Percentiles rank a stretch among this genome's conserved stretches.
phyloP scores from a whole-genome alignment of 1,140 invertebrate species.

The Cryptotermes secundus region DNA sequence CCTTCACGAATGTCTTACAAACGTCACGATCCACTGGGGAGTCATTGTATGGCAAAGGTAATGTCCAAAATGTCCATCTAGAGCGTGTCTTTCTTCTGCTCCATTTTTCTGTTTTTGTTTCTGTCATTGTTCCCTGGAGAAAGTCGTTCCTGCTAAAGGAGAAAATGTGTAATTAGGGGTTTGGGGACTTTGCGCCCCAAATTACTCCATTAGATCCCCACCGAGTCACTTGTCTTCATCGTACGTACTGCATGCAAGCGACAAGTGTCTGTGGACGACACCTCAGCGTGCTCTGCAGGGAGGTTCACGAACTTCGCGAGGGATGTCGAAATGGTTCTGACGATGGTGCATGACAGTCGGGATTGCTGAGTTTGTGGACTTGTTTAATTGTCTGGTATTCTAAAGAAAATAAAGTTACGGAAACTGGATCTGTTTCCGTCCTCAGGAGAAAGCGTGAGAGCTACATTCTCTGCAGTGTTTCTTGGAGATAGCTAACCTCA shows the following conservation, averaged over 20 bases:
- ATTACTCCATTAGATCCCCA: slow-evolving; percentile 27
- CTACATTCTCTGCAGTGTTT: no score
- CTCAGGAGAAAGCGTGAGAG: no score
- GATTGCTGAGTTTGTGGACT: no score
- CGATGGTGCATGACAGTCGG: no score
- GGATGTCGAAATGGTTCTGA: no score
- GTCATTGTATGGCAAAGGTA: slow-evolving; percentile 26
- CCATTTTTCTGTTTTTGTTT: neutral
- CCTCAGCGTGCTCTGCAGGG: no score
- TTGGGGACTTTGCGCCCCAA: slow-evolving; percentile 24
- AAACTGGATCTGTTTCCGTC: no score
- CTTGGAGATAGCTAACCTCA: no score
- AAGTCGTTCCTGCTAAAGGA: slow-evolving; percentile 21
- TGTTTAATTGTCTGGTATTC: no score
- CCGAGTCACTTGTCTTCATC: neutral
- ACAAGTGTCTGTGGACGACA: neutral
- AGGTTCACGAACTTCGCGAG: no score
- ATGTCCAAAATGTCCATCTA: slow-evolving; percentile 25
- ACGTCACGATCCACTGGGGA: slow-evolving; percentile 22
- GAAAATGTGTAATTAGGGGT: slow-evolving; percentile 31
- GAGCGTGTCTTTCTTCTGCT: neutral
- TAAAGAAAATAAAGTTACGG: no score
- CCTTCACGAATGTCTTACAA: neutral
- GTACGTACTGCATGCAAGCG: neutral
- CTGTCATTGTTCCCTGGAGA: slow-evolving; percentile 22